These are phyloP conservation scores for Cossypha caffra DNA, from an alignment of 2,797 vertebrate genomes.

Conservation along the genomic window DNA sequence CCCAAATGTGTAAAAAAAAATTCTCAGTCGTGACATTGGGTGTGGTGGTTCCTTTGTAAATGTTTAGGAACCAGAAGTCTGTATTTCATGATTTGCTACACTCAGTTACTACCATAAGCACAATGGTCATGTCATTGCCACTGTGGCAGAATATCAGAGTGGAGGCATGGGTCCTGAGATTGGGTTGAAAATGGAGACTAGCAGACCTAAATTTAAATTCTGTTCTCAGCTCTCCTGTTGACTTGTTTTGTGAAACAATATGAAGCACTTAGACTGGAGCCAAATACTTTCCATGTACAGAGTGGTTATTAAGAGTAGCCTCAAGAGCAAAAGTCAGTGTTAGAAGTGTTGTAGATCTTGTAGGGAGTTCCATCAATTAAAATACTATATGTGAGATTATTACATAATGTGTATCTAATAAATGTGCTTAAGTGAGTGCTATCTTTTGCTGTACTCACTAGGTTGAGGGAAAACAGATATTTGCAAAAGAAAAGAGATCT, in stretches of 20 bases:
- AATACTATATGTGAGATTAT: neutral
- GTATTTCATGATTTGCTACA: neutral
- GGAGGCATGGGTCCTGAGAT: neutral
- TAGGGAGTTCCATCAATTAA: fast-evolving
- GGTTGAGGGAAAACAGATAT: neutral
- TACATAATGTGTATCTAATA: neutral
- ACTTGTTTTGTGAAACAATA: neutral
- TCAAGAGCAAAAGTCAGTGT: neutral
- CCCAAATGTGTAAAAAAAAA: neutral
- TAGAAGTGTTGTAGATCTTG: neutral
- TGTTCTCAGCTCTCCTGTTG: neutral
- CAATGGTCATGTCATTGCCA: fast-evolving
- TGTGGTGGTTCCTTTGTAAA: neutral
- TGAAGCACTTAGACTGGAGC: neutral
- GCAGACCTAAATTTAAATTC: neutral
- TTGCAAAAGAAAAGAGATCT: neutral
- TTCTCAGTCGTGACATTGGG: fast-evolving
- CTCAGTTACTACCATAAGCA: neutral
- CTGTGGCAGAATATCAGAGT: neutral
- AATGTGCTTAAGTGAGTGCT: neutral
- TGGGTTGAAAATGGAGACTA: neutral
- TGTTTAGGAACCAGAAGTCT: neutral
- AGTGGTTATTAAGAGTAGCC: neutral
- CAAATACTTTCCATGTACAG: neutral
- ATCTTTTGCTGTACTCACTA: neutral